Evolutionary conservation across 2,113 vertebrate genomes (phyloP), one percentile per base, ranked within the genome.

Genomic region (Butorides virescens): DNA sequence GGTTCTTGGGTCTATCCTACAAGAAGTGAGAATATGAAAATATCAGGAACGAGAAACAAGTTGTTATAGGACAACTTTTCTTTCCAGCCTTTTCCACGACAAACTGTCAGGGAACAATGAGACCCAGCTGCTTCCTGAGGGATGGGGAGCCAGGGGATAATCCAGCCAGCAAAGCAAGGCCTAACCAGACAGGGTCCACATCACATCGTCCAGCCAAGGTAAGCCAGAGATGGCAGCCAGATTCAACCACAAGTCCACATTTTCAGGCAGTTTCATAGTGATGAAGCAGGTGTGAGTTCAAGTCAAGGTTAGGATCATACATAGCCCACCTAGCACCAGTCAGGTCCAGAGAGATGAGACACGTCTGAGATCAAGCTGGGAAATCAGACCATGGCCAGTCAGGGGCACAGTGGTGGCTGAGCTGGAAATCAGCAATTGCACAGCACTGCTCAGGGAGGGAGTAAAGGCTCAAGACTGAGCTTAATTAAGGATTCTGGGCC

Each of bases 321-420:
- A 37, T 11, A 66, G 17, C 12, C 46, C 29, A 26, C 11, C 4
- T 44, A 47, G 17, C 11, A 73, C 23, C 5, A 36, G 15, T 17
- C 23, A 63, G 14, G 6, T 72, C 47, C 42, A 61, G 53, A 39
- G 17, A 42, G 30, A 30, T 16, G 2, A 19, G 4, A 27, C 4
- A 21, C 18, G 9, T 22, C n/a, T 30, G 8, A 78, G 20, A 34
- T 62, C 17, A 50, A 62, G 10, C n/a, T 50, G 9, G 11, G 22
- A 56, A 44, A 8, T 6, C 19, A 56, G 20, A 9, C 8, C 46
- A 13, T 10, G 8, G 9, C 46, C 42, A 78, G 25, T 18, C 15
- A 42, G 17, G 7, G 15, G 1, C 46, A n/a, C 5, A 1, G 9
- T 15, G 3, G 27, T 9, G 2, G 27, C 53, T 73, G 6, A 78